These are phyloP conservation scores for Fissipunctia ypsillon DNA, from an alignment of 2,888 invertebrate species.

Conservation along the genomic window DNA sequence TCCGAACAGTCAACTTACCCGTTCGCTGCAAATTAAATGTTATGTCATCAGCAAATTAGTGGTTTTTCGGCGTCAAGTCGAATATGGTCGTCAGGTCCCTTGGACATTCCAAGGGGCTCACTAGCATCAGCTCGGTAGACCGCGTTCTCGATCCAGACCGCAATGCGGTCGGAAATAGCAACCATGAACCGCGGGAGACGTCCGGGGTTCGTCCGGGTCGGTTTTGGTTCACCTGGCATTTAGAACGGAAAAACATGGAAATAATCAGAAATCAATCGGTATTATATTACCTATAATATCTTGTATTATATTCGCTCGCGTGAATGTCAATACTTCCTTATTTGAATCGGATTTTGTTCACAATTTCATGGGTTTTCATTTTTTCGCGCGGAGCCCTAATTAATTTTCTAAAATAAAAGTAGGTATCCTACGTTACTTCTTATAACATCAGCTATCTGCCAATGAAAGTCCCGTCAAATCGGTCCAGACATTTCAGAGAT, in stretches of 20 bases:
- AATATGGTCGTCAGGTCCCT: conserved; percentile 79
- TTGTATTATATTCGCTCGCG: no score
- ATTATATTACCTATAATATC: no score
- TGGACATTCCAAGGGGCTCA: conserved; percentile 75
- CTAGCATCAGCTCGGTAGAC: conserved; percentile 85
- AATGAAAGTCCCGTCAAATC: no score
- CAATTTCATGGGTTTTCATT: no score
- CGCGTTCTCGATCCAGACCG: conserved; percentile 88
- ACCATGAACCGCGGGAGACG: conserved; percentile 89
- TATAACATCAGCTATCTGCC: no score
- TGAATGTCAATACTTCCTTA: no score
- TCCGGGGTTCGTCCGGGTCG: conserved; percentile 84
- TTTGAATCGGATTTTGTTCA: no score
- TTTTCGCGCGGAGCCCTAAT: no score
- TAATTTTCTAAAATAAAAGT: no score
- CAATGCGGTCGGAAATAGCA: conserved; percentile 88
- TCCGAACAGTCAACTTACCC: conserved; percentile 31
- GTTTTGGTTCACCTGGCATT: conserved; percentile 83
- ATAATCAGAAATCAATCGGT: neutral
- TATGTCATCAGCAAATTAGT: conserved; percentile 67
- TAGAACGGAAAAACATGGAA: neutral
- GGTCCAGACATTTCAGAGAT: no score
- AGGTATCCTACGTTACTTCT: no score
- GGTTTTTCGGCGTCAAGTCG: conserved; percentile 82
- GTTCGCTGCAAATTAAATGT: conserved; percentile 10